Conservation (phyloP, 2,888 invertebrate genomes). For the Parapristionchus giblindavisi region DNA sequence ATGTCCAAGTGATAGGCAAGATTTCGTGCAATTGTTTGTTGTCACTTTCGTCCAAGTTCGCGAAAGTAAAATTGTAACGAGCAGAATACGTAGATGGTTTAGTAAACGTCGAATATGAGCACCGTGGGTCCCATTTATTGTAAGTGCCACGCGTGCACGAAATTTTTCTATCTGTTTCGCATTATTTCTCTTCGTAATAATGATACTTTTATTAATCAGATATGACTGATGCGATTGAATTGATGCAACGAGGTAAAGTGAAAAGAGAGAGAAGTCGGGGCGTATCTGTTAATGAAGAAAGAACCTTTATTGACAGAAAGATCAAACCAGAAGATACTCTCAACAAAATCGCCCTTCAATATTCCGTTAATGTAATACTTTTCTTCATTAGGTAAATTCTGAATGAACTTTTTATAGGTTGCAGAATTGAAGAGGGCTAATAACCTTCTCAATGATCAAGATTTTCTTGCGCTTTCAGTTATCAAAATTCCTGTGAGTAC, state of each 20-base stretch:
- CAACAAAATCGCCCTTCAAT: conserved; percentile 64
- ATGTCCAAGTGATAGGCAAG: too few relatives aligned
- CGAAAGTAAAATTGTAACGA: too few relatives aligned
- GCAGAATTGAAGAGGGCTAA: conserved; percentile 67
- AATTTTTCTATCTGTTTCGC: too few relatives aligned
- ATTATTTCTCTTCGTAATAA: neutral
- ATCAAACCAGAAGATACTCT: conserved; percentile 65
- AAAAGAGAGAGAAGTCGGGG: conserved; percentile 17
- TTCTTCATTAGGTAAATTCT: neutral
- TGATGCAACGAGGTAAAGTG: conserved; percentile 26
- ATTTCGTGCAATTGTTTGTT: too few relatives aligned
- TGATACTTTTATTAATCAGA: neutral
- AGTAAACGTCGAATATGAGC: neutral
- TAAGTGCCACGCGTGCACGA: conserved; percentile 16
- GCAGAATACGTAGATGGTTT: too few relatives aligned
- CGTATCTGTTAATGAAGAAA: conserved; percentile 45
- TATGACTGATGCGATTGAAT: conserved; percentile 17
- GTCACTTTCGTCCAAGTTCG: too few relatives aligned
- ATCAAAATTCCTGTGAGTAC: conserved; percentile 63
- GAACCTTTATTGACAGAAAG: conserved; percentile 59
- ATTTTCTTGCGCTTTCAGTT: conserved; percentile 56
- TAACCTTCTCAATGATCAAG: conserved; percentile 64
- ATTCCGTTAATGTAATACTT: conserved; percentile 61
- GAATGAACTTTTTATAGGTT: conserved; percentile 49
- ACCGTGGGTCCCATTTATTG: too few relatives aligned